A percentile compares a stretch with the other conserved stretches of the same genome.
Evolutionary conservation across 2,888 invertebrate species (phyloP).

Genomic region (Sceliomorpha sp.): DNA sequence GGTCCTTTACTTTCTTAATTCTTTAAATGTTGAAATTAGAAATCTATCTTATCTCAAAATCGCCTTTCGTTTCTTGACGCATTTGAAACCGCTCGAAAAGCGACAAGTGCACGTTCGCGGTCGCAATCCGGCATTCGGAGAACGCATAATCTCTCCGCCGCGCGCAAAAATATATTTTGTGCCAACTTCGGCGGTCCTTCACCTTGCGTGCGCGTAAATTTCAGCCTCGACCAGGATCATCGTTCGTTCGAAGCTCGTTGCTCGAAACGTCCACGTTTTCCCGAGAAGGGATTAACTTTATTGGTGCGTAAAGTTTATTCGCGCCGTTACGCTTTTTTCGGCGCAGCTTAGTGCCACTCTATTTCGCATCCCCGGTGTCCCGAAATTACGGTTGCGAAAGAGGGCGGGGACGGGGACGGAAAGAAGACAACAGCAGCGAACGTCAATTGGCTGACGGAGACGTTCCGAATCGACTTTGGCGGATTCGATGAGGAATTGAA

Average conservation of each 20-base stretch:
- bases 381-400: slow-evolving; percentile 15
- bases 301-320: slow-evolving; percentile 19
- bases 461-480: not conserved
- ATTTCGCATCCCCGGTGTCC: slow-evolving; percentile 11
- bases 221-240: slow-evolving; percentile 13
- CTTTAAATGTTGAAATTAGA: too few species aligned
- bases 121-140: not conserved
- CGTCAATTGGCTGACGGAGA: slow-evolving; percentile 3
- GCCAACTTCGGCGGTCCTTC: slow-evolving; percentile 12
- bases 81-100: slow-evolving; percentile 1
- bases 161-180: slow-evolving; percentile 17
- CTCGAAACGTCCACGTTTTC: slow-evolving; percentile 12
- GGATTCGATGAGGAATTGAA: too few species aligned
- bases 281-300: slow-evolving; percentile 22
- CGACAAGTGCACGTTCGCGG: not conserved
- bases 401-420: not conserved
- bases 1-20: too few species aligned
- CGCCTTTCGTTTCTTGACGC: too few species aligned
- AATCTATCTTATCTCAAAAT: too few species aligned
- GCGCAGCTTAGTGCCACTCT: slow-evolving; percentile 16
- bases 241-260: slow-evolving; percentile 36
- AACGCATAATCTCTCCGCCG: slow-evolving; percentile 13
- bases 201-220: slow-evolving; percentile 16
- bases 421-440: not conserved
- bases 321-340: slow-evolving; percentile 18